Percentiles rank a stretch among this genome's conserved stretches.
These are phyloP conservation scores for Marisa cornuarietis DNA, from an alignment of 1,140 invertebrate species.

Conservation along the genomic window DNA sequence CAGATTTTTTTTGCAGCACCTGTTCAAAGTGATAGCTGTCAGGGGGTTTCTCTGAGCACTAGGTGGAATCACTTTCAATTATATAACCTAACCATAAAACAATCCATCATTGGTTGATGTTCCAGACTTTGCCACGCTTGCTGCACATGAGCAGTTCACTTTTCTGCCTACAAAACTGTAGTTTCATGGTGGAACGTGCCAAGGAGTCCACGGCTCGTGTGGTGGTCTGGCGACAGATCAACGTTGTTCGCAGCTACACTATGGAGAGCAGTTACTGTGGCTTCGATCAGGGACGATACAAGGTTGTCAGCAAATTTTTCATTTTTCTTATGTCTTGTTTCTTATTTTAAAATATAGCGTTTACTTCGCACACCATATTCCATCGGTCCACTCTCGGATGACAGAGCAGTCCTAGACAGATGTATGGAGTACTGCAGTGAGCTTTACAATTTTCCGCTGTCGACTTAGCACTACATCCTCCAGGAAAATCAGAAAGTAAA, in stretches of 20 bases:
- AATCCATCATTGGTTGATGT: not conserved
- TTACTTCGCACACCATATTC: not conserved
- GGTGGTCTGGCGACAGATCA: slow-evolving; percentile 85
- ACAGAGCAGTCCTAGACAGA: no score
- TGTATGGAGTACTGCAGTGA: no score
- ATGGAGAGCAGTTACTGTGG: slow-evolving; percentile 83
- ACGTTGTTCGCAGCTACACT: slow-evolving; percentile 80
- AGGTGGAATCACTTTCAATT: no score
- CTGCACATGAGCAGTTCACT: slow-evolving; percentile 76
- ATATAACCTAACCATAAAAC: no score
- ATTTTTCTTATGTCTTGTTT: not conserved
- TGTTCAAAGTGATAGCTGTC: no score
- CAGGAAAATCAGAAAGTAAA: no score
- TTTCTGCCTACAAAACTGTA: slow-evolving; percentile 80
- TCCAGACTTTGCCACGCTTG: slow-evolving; percentile 71
- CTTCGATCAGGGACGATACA: slow-evolving; percentile 80
- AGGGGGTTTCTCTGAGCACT: no score
- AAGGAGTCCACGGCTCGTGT: slow-evolving; percentile 87
- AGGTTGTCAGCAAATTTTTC: slow-evolving; percentile 62
- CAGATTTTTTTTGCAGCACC: no score
- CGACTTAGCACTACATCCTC: no score
- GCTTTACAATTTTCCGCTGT: no score
- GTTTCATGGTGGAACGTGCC: slow-evolving; percentile 79
- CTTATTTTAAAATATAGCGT: not conserved
- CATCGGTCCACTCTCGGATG: no score